phyloP scores from a whole-genome alignment of 2,113 vertebrate genomes.

The Myiagra hebetior region DNA sequence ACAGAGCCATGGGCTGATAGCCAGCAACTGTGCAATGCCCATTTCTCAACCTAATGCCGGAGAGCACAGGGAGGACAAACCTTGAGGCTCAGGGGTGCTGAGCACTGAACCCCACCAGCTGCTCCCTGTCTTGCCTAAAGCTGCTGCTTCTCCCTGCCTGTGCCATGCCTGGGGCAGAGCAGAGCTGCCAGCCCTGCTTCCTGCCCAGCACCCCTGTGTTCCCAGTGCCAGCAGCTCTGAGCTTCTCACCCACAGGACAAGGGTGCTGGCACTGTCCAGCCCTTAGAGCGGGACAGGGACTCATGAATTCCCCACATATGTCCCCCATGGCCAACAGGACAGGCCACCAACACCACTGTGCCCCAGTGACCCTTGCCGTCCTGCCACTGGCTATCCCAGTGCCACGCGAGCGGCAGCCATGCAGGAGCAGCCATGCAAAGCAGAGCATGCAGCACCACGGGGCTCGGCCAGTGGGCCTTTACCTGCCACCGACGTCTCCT shows the following conservation, averaged over 20 bases:
- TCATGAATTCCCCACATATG: accelerated
- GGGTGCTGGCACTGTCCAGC: background rate
- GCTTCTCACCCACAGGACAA: background rate
- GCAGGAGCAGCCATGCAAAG: slow-evolving; percentile 41
- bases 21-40: background rate
- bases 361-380: background rate
- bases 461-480: background rate
- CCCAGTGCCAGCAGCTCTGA: background rate
- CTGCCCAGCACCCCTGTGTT: background rate
- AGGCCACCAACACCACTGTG: accelerated
- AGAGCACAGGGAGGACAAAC: background rate
- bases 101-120: background rate
- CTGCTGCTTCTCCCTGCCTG: background rate
- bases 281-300: accelerated
- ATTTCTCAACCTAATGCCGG: background rate
- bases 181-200: background rate
- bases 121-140: background rate
- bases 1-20: background rate
- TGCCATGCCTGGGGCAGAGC: background rate
- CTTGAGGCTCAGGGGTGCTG: background rate
- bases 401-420: background rate
- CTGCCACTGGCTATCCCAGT: background rate
- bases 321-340: background rate
- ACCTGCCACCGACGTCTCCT: slow-evolving; percentile 57
- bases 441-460: background rate